A percentile compares a stretch with the other conserved stretches of the same genome.
phyloP scores from a whole-genome alignment of 2,888 invertebrate genomes.

The Hypsopygia costalis region DNA sequence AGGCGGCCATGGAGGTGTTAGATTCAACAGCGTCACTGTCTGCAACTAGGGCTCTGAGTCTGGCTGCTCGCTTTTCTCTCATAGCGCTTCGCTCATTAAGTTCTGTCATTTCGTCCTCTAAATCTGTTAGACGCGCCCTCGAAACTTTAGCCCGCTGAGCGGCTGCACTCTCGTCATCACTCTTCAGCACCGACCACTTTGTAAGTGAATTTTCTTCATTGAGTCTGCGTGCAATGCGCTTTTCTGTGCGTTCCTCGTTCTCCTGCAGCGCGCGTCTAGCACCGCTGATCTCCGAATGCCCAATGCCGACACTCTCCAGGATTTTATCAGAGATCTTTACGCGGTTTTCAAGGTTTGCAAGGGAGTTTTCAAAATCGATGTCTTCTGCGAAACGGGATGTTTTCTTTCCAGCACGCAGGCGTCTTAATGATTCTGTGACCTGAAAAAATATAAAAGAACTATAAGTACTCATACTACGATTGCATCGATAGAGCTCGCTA shows the following conservation, averaged over 20 bases:
- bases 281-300: slow-evolving; percentile 73
- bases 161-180: slow-evolving; percentile 78
- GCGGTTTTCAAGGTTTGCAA: slow-evolving; percentile 78
- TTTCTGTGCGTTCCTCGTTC: slow-evolving; percentile 72
- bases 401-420: slow-evolving; percentile 82
- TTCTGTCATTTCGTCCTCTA: slow-evolving; percentile 88
- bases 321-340: slow-evolving; percentile 83
- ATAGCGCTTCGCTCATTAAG: slow-evolving; percentile 84
- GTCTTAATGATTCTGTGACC: slow-evolving; percentile 81
- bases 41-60: slow-evolving; percentile 84
- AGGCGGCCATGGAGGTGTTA: slow-evolving; percentile 34
- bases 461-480: too few relatives aligned
- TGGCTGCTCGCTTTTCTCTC: slow-evolving; percentile 86
- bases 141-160: slow-evolving; percentile 83
- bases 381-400: slow-evolving; percentile 81
- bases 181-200: slow-evolving; percentile 83
- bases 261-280: slow-evolving; percentile 69
- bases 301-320: slow-evolving; percentile 82
- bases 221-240: slow-evolving; percentile 64
- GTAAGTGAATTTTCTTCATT: slow-evolving; percentile 72
- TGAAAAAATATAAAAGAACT: slow-evolving; percentile 42
- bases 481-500: too few relatives aligned
- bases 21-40: slow-evolving; percentile 73
- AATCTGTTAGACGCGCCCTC: slow-evolving; percentile 84
- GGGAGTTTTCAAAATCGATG: slow-evolving; percentile 82